Conservation (phyloP, 2,888 invertebrate species). For the Pachliopta kotzebuea region DNA sequence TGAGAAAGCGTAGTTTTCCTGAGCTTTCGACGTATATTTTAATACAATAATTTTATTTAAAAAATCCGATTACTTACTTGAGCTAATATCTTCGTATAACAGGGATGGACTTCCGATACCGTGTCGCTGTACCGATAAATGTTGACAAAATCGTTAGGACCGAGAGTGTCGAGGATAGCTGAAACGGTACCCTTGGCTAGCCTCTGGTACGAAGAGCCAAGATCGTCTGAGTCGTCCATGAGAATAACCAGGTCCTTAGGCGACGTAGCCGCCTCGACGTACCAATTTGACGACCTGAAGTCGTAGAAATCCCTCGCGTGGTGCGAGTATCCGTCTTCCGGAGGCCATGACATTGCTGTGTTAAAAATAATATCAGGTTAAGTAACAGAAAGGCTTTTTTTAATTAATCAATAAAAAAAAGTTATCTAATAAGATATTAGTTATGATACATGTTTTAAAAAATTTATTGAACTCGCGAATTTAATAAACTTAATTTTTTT, state of each 20-base stretch:
- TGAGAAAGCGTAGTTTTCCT: neutral
- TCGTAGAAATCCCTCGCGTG: constrained; percentile 94
- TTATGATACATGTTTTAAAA: too few relatives aligned
- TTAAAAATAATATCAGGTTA: constrained; percentile 6
- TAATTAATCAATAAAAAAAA: too few relatives aligned
- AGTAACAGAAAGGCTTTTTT: too few relatives aligned
- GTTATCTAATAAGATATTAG: too few relatives aligned
- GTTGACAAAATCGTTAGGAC: constrained; percentile 98
- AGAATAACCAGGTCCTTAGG: constrained; percentile 98
- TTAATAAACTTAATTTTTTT: too few relatives aligned
- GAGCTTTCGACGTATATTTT: neutral
- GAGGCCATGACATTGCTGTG: constrained; percentile 90
- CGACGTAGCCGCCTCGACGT: constrained; percentile 97
- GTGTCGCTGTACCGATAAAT: constrained; percentile 93
- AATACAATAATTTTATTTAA: neutral
- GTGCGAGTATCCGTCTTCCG: constrained; percentile 87
- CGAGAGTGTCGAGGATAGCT: constrained; percentile 95
- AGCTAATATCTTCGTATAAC: constrained; percentile 94
- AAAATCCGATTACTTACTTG: constrained; percentile 79
- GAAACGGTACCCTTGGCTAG: constrained; percentile 94
- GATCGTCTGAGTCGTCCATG: constrained; percentile 94
- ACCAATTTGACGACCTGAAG: constrained; percentile 96
- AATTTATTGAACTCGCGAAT: too few relatives aligned
- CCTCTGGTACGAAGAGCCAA: constrained; percentile 90
- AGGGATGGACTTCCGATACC: constrained; percentile 91